Evolutionary conservation across 2,888 invertebrate genomes (phyloP).

Genomic region (Ptilodon capucinus): DNA sequence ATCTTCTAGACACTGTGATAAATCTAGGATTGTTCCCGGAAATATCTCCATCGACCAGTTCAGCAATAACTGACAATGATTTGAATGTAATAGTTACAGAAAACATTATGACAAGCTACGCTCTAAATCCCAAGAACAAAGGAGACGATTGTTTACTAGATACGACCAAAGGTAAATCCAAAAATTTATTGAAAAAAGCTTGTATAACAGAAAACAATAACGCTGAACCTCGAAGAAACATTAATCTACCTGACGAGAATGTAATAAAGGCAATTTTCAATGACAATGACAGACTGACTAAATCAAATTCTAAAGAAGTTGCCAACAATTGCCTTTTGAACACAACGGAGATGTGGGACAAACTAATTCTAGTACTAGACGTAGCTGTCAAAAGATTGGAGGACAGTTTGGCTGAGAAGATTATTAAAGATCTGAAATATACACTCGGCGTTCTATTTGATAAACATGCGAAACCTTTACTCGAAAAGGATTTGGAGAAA

Average conservation of each 20-base stretch:
- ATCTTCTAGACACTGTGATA: constrained; percentile 42
- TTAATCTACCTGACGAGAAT: constrained; percentile 45
- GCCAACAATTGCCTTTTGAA: constrained; percentile 32
- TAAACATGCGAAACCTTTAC: constrained; percentile 3
- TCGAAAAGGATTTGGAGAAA: background rate
- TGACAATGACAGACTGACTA: constrained; percentile 35
- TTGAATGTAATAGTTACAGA: constrained; percentile 31
- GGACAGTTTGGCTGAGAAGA: constrained; percentile 52
- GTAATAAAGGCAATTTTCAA: constrained; percentile 44
- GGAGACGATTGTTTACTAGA: constrained; percentile 18
- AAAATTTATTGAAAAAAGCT: constrained; percentile 42
- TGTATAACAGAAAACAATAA: constrained; percentile 26
- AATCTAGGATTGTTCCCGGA: constrained; percentile 44
- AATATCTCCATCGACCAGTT: constrained; percentile 35
- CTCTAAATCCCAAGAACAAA: constrained; percentile 21
- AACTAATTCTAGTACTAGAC: constrained; percentile 50
- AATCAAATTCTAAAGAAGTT: constrained; percentile 38
- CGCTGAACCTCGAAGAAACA: constrained; percentile 29
- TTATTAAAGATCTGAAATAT: constrained; percentile 52
- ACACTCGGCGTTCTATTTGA: constrained; percentile 17
- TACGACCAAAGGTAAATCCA: constrained; percentile 17
- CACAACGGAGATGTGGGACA: constrained; percentile 56
- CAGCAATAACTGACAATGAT: constrained; percentile 17
- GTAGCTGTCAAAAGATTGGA: constrained; percentile 55
- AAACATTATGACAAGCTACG: constrained; percentile 13